Evolutionary conservation across 2,113 vertebrate genomes (phyloP).

Genomic region (Oophaga pumilio): DNA sequence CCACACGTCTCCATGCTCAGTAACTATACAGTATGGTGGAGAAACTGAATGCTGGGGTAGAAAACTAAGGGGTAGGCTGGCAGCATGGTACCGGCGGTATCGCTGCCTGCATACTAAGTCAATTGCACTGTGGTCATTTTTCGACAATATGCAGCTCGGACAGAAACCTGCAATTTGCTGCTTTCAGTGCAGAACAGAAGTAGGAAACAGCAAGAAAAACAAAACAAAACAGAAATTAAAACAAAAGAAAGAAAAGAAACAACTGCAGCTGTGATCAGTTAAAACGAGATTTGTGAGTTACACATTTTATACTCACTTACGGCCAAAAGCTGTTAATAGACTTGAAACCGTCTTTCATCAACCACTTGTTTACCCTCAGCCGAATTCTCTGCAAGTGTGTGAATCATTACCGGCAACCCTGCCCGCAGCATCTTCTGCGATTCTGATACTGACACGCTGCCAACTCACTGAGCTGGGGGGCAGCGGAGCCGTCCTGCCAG

Average conservation of each 20-base stretch:
- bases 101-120: background rate
- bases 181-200: background rate
- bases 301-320: background rate
- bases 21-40: background rate
- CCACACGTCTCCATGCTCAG: background rate
- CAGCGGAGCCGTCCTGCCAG: background rate
- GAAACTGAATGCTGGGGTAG: background rate
- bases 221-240: too few relatives aligned
- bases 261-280: background rate
- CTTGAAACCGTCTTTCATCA: conserved; percentile 1
- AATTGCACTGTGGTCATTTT: background rate
- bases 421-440: conserved; percentile 15
- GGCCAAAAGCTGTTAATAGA: background rate
- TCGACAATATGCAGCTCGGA: background rate
- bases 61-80: background rate
- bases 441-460: background rate
- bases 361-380: background rate
- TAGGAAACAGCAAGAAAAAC: background rate
- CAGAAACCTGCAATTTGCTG: background rate
- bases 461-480: conserved; percentile 7
- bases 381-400: background rate
- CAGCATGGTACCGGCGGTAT: background rate
- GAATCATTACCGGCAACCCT: conserved; percentile 16
- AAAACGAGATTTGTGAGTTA: background rate
- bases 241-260: background rate